Evolutionary conservation across 2,888 invertebrate species (phyloP).

Genomic region (Drosophila birchii): DNA sequence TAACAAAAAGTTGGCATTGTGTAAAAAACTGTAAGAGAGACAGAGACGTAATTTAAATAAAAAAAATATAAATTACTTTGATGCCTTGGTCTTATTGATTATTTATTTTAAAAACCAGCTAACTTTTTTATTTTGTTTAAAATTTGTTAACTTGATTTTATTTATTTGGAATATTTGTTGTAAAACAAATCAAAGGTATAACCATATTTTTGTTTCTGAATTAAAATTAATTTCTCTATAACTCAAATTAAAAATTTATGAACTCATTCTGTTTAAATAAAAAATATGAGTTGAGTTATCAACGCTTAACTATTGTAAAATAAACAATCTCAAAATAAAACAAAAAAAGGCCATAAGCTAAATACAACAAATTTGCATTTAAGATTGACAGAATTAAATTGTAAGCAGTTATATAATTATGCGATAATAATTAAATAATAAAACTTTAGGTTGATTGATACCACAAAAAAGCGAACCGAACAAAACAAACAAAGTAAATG

Average conservation of each 20-base stretch:
- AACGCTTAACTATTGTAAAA: constrained; percentile 41
- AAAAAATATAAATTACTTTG: not conserved
- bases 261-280: too few species aligned
- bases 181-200: not conserved
- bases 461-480: constrained; percentile 52
- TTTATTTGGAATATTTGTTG: too few species aligned
- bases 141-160: too few species aligned
- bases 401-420: constrained; percentile 73
- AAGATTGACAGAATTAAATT: constrained; percentile 64
- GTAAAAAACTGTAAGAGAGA: constrained; percentile 18
- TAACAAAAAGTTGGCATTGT: constrained; percentile 35
- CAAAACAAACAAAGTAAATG: constrained; percentile 49
- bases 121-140: not conserved
- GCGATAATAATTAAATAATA: constrained; percentile 63
- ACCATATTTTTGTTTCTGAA: not conserved
- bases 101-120: not conserved
- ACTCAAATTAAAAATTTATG: too few species aligned
- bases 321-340: constrained; percentile 32
- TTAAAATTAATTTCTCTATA: not conserved
- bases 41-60: not conserved
- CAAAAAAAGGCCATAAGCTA: constrained; percentile 44
- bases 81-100: not conserved
- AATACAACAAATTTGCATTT: constrained; percentile 62
- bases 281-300: constrained; percentile 1
- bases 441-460: constrained; percentile 45